Base-by-base conservation (phyloP, 2,797 vertebrate species). In the Leucoraja ocellata region DNA sequence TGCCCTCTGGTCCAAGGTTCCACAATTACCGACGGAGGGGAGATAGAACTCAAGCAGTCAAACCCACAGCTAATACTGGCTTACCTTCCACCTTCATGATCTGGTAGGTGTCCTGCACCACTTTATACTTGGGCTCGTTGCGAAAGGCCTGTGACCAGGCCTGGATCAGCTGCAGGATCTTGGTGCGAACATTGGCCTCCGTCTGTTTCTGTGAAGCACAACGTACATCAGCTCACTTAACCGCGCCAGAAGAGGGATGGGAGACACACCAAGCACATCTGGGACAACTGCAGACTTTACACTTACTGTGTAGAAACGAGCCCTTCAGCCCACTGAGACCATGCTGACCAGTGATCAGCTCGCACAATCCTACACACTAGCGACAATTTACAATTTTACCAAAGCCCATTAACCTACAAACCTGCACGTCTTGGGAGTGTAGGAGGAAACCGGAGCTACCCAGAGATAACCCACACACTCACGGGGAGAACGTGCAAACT, bases 81-180 rank as follows among this genome's bases (percentile, higher is more conserved):
- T 96, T 95, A 99, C 99, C 99, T 97, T 99, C 99, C 90, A 99
- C 98, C 96, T 99, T 99, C 98, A 99, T 98, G 94, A 99, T 99
- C 95, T 99, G 99, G 93, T 99, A 99, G 14, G 99, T 99, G 95
- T 99, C 99, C 96, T 99, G 99, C 80, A 99, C 98, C 95, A 99
- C 98, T 95, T 99, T 99, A 96, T 99, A 99, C 95, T 99, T 99
- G 94, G 99, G 98, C 94, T 99, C 99, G 0, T 99, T 99, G 93
- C 99, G 98, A 95, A 99, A 99, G 91, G 98, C 98, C 0, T 99
- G 98, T 10, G 99, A 96, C 99, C 99, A 99, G 94, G 99, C 99
- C 94, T 99, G 99, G 96, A 99, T 99, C 94, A 99, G 95, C 94
- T 99, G 98, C 0, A 99, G 95, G 93, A 99, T 99, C 96, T 99